Conservation (phyloP, 2,888 invertebrate species). For the Troides helena region DNA sequence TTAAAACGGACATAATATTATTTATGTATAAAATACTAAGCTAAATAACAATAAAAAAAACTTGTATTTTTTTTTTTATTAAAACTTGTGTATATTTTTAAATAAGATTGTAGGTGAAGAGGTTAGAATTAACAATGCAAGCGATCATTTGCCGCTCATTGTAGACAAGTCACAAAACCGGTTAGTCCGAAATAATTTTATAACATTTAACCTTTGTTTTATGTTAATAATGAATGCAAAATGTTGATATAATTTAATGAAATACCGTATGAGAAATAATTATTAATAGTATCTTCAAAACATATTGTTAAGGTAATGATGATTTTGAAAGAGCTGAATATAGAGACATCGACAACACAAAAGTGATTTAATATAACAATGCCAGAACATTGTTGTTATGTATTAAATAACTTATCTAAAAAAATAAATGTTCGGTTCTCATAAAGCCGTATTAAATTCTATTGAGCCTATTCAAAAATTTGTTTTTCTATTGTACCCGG, state of each 20-base stretch:
- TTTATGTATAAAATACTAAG: too few species aligned
- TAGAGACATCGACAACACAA: too few species aligned
- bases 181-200: background rate
- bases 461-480: slow-evolving; percentile 24
- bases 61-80: background rate
- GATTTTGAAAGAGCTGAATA: too few species aligned
- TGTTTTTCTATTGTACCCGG: slow-evolving; percentile 24
- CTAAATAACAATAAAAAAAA: too few species aligned
- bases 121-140: background rate
- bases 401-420: background rate
- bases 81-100: background rate
- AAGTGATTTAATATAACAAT: too few species aligned
- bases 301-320: background rate
- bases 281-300: background rate
- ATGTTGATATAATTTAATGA: background rate
- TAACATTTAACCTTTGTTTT: background rate
- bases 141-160: background rate
- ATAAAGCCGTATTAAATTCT: slow-evolving; percentile 29
- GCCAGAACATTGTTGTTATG: too few species aligned
- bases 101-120: background rate
- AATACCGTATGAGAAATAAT: background rate
- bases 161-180: background rate
- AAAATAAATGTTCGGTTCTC: slow-evolving; percentile 12
- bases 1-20: too few species aligned
- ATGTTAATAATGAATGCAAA: background rate